Evolutionary conservation across 2,888 invertebrate species (phyloP), one percentile per base, ranked within the genome.

Genomic region (Nomada fucata): DNA sequence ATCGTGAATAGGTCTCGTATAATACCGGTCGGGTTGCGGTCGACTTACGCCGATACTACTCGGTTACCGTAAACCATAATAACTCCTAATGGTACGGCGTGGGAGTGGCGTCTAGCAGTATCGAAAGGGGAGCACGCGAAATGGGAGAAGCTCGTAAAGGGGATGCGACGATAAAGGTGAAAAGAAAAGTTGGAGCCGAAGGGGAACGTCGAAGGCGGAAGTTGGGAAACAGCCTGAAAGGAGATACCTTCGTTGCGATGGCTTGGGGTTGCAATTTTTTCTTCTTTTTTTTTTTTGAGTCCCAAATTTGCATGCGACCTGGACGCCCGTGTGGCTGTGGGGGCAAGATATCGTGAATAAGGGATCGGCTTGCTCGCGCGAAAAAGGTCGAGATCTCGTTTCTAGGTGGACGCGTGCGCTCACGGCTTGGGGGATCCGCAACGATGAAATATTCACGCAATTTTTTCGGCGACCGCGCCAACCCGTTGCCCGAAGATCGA

Each of bases 381-480:
- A 29, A 7, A 65, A 68, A 77, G 64, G n/a, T 23, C 7, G 15
- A 53, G 53, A 52, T 44, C 64, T 42, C 13, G 9, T 52, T 44
- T 61, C 20, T 9, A 26, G 50, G 36, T 53, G 63, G 69, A 68
- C 76, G 36, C 59, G 65, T 11, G 11, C n/a, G 42, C 55, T 11
- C 18, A n/a, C 13, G 42, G 42, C 18, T 15, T 7, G 52, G 20
- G 36, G 73, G 70, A 15, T 10, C 15, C 47, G 69, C 29, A 20
- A 65, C 76, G 82, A 84, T 79, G 79, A 84, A 85, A 85, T 84
- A 85, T 84, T 85, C 76, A 76, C 4, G 76, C 81, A 84, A 78
- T 71, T 81, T 76, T 81, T 71, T 23, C 20, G 63, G 20, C 57
- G 64, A 44, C 44, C 26, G 61, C 36, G 52, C 26, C 42, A 61